Evolutionary conservation across 2,888 invertebrate species (phyloP).

Genomic region (Chironomus riparius): DNA sequence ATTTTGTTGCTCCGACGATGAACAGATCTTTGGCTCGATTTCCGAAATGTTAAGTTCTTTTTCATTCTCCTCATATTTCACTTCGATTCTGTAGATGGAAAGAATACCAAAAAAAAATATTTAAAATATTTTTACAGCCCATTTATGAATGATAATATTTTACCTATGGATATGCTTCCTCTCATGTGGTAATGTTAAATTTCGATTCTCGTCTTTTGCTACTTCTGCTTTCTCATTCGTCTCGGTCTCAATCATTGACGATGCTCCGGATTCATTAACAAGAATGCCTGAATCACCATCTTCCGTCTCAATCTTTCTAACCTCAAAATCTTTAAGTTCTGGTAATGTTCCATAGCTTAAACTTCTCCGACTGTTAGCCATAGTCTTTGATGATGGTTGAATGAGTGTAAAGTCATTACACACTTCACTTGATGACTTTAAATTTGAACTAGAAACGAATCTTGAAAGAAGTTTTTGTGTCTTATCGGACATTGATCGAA

Average conservation of each 20-base stretch:
- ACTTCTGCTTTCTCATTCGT: too few species aligned
- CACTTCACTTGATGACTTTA: conserved; percentile 39
- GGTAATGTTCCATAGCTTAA: conserved; percentile 67
- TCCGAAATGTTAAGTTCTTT: neutral
- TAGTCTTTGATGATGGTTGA: conserved; percentile 34
- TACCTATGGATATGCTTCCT: neutral
- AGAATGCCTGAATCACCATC: conserved; percentile 69
- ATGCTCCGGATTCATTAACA: conserved; percentile 62
- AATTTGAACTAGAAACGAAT: conserved; percentile 47
- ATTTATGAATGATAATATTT: too few species aligned
- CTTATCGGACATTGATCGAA: conserved; percentile 63
- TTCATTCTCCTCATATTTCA: neutral
- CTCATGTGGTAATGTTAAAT: neutral
- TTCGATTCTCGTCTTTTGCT: neutral
- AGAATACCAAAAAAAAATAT: neutral
- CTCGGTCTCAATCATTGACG: conserved; percentile 51
- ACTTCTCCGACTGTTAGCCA: conserved; percentile 52
- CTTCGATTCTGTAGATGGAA: neutral
- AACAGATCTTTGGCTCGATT: neutral
- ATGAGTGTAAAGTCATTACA: conserved; percentile 30
- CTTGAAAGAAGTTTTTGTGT: conserved; percentile 60
- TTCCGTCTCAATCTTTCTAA: conserved; percentile 52
- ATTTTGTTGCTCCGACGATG: neutral
- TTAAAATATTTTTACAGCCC: neutral
- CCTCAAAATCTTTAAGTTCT: conserved; percentile 56